These are phyloP conservation scores for Mantis religiosa DNA, from an alignment of 2,888 invertebrate species.

Conservation along the genomic window DNA sequence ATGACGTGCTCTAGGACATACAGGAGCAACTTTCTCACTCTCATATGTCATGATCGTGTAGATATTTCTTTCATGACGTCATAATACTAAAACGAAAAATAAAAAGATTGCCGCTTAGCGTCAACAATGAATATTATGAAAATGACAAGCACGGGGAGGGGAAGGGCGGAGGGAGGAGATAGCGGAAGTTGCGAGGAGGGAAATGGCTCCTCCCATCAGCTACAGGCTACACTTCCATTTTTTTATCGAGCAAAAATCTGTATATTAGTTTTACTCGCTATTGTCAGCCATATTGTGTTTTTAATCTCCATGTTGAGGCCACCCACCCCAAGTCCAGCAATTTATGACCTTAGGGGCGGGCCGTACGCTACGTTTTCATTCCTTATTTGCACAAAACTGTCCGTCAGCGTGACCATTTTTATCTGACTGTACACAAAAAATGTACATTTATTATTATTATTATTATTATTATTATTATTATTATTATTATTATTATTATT, in stretches of 20 bases:
- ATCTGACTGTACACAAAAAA: too few species aligned
- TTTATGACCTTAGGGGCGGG: neutral
- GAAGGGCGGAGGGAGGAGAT: neutral
- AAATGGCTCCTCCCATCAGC: conserved; percentile 1
- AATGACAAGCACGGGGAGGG: neutral
- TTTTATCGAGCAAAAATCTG: conserved; percentile 2
- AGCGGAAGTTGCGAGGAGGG: conserved; percentile 7
- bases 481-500: too few species aligned
- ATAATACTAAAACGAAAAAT: neutral
- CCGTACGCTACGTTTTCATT: neutral
- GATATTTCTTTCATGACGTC: neutral
- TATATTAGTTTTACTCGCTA: neutral
- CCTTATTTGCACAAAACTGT: neutral
- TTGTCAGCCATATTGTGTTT: conserved; percentile 9
- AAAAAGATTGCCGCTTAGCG: neutral
- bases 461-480: too few species aligned
- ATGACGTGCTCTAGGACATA: neutral
- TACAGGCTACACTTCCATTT: neutral
- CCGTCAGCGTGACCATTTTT: neutral
- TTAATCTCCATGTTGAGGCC: neutral
- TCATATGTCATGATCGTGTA: neutral
- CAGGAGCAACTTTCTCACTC: neutral
- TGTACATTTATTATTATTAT: too few species aligned
- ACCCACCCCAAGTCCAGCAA: neutral
- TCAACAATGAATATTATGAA: neutral